These are phyloP conservation scores for Limenitis camilla DNA, from an alignment of 2,888 invertebrate species.

Conservation along the genomic window DNA sequence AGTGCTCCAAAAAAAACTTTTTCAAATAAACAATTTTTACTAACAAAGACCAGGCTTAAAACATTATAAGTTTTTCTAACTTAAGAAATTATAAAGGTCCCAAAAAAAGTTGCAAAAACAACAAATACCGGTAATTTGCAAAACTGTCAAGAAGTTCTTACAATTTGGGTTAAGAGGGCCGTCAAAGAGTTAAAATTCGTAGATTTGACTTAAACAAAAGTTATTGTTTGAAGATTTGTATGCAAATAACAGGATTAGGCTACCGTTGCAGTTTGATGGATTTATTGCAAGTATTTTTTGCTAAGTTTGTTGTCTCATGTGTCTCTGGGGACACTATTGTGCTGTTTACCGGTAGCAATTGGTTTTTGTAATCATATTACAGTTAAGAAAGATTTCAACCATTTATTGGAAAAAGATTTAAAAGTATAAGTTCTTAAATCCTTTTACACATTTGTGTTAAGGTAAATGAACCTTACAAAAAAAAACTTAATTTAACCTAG, in stretches of 20 bases:
- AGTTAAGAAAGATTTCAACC: not conserved
- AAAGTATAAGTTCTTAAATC: too few species aligned
- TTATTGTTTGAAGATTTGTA: conserved; percentile 58
- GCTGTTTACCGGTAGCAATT: conserved; percentile 41
- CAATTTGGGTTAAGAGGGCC: conserved; percentile 38
- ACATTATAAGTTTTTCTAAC: too few species aligned
- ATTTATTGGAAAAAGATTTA: not conserved
- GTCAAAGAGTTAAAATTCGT: conserved; percentile 58
- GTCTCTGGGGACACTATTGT: conserved; percentile 46
- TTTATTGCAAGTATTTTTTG: conserved; percentile 42
- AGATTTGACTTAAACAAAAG: conserved; percentile 47
- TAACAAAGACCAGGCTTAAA: too few species aligned
- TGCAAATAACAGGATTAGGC: conserved; percentile 72
- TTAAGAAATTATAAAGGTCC: too few species aligned
- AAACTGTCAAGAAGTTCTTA: conserved; percentile 15
- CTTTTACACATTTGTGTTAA: too few species aligned
- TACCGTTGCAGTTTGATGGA: conserved; percentile 53
- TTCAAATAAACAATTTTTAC: too few species aligned
- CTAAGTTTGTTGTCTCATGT: conserved; percentile 33
- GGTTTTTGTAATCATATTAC: conserved; percentile 1
- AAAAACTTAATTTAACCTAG: too few species aligned
- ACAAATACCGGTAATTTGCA: too few species aligned
- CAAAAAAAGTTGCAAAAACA: too few species aligned
- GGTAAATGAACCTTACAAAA: too few species aligned
- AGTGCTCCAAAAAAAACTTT: too few species aligned